Percentiles rank a stretch among this genome's conserved stretches.
Evolutionary conservation across 2,797 vertebrate genomes (phyloP).

Genomic region (Nothura maculosa): DNA sequence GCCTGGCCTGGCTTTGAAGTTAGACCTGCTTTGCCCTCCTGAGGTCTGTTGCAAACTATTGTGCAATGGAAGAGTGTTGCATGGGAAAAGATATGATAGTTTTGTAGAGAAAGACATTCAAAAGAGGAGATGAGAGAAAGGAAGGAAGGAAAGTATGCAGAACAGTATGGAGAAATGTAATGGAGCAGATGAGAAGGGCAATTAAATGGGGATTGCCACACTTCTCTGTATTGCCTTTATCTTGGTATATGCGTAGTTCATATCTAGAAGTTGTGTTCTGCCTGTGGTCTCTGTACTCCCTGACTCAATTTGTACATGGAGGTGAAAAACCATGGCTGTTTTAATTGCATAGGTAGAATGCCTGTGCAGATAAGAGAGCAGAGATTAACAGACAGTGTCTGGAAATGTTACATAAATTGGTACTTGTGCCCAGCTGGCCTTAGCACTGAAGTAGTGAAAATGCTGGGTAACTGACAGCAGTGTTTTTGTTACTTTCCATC

Average conservation of each 20-base stretch:
- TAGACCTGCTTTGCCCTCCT: background rate
- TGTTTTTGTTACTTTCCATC: background rate
- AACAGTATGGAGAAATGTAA: background rate
- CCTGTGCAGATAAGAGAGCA: background rate
- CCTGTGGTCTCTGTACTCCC: background rate
- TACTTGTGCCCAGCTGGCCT: background rate
- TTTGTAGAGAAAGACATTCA: background rate
- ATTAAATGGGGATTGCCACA: background rate
- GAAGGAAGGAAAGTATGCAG: background rate
- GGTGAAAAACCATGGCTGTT: background rate
- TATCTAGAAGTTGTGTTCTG: background rate
- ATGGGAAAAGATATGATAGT: background rate
- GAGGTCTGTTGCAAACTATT: background rate
- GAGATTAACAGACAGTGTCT: background rate
- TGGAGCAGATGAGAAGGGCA: background rate
- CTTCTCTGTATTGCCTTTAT: background rate
- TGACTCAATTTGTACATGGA: background rate
- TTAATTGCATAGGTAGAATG: background rate
- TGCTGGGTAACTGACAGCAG: background rate
- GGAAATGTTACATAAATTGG: background rate
- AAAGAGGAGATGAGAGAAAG: background rate
- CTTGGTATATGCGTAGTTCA: background rate
- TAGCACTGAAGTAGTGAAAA: background rate
- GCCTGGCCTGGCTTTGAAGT: background rate
- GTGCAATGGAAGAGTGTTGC: background rate